Percentiles rank a stretch among this genome's conserved stretches.
Evolutionary conservation across 2,888 invertebrate species (phyloP).

Genomic region (Netelia inedita): DNA sequence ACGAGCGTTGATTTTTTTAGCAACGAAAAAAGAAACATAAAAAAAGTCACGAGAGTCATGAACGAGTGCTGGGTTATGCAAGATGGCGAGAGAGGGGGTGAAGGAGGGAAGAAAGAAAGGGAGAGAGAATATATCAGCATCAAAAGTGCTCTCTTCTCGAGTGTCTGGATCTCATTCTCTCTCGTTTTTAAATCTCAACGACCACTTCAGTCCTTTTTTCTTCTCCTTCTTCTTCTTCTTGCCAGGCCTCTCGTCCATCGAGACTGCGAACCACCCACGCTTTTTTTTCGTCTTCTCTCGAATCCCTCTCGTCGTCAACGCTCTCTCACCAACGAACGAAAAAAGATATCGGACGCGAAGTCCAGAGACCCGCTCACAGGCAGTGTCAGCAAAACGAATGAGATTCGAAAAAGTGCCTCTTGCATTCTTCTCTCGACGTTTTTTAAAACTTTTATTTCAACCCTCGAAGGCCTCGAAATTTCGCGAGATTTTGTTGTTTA

Average conservation of each 20-base stretch:
- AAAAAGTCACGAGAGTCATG: slow-evolving; percentile 54
- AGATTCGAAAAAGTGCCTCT: slow-evolving; percentile 35
- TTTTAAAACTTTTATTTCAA: slow-evolving; percentile 1
- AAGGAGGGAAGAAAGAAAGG: slow-evolving; percentile 23
- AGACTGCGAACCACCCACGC: slow-evolving; percentile 38
- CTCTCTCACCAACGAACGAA: slow-evolving; percentile 51
- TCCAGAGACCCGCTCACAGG: slow-evolving; percentile 26
- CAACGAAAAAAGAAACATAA: slow-evolving; percentile 1
- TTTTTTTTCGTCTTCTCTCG: slow-evolving; percentile 16
- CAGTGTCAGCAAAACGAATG: slow-evolving; percentile 36
- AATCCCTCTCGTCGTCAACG: slow-evolving; percentile 13
- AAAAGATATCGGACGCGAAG: slow-evolving; percentile 34
- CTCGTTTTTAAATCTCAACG: slow-evolving; percentile 33
- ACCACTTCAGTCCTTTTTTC: slow-evolving; percentile 37
- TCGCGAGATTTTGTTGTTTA: too few relatives aligned
- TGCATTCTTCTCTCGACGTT: slow-evolving; percentile 22
- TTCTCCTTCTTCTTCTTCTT: slow-evolving; percentile 31
- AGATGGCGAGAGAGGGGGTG: slow-evolving; percentile 8
- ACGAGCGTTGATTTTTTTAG: slow-evolving; percentile 44
- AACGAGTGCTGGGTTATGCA: slow-evolving; percentile 53
- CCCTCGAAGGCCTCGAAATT: not conserved
- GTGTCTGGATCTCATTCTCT: slow-evolving; percentile 21
- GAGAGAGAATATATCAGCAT: slow-evolving; percentile 19
- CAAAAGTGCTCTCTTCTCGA: slow-evolving; percentile 46
- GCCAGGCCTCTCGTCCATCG: slow-evolving; percentile 8